Base-by-base conservation (phyloP, 2,888 invertebrate species). In the Phorcus lineatus region DNA sequence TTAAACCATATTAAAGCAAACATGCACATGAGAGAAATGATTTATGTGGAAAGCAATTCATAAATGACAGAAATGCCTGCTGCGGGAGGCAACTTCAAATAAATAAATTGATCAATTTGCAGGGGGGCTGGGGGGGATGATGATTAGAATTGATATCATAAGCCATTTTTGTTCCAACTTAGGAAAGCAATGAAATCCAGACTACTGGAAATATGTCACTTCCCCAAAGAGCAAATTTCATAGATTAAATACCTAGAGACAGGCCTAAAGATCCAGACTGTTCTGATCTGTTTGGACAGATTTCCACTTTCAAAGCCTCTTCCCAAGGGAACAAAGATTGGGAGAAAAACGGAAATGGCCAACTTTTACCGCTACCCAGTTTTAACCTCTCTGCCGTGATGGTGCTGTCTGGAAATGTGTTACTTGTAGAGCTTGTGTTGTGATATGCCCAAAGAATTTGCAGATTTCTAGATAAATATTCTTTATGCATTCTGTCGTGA, bases 391-490 rank as follows among this genome's bases (percentile, higher is more conserved):
- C 62, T 62, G 28, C 62, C 62, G 28, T 28, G 62, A 24, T 13
- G 1, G 47, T 3, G 47, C 13, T 11, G 11, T 47, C 47, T 6
- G 47, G 1, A 47, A 62, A 62, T 62, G 6, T 62, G 62, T 62
- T 62, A 24, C 28, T 62, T 24, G 28, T 62, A 24, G 62, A 24
- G 28, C 24, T 16, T 28, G 62, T 62, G 62, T 62, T 62, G 62
- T 17, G 62, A 62, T 62, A 24, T 62, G 28, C 28, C 16, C 62
- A 24, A 16, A 62, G 62, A 13, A 24, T 11, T 24, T 28, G 16
- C 62, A 62, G 62, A 62, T 62, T 62, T 24, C 28, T 28, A 28
- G 62, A 62, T 62, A 62, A 62, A 62, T 62, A 62, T 62, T 62
- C 62, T 28, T 62, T 62, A 62, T 62, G 24, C 62, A 16, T 62